These are phyloP conservation scores for Mormoops blainvillei DNA, from an alignment of 2,113 vertebrate species.

Conservation along the genomic window DNA sequence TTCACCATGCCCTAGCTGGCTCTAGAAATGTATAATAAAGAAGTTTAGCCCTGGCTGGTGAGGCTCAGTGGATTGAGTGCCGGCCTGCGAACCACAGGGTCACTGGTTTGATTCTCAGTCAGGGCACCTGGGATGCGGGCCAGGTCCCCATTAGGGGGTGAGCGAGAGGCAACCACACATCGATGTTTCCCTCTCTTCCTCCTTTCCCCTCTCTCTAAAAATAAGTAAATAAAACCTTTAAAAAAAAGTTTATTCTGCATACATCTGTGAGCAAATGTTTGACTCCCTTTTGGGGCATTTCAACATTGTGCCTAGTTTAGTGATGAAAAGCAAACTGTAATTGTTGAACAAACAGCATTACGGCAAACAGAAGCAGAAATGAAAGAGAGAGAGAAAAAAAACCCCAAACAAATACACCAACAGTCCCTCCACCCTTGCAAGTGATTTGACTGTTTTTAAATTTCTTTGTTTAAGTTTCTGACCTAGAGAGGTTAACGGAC, in stretches of 20 bases:
- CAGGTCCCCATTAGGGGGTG: too few relatives aligned
- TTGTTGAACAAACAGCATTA: neutral
- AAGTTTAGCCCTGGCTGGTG: too few relatives aligned
- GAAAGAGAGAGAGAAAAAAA: neutral
- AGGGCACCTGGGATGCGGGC: too few relatives aligned
- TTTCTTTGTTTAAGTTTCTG: slow-evolving; percentile 12
- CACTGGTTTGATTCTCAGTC: too few relatives aligned
- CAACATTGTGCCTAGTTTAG: neutral
- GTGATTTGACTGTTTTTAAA: neutral
- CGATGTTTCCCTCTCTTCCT: too few relatives aligned
- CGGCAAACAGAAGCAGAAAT: neutral
- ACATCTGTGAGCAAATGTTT: neutral
- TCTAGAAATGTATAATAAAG: neutral
- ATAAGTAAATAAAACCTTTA: too few relatives aligned
- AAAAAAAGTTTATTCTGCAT: neutral
- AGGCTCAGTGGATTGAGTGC: too few relatives aligned
- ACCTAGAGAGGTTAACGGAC: neutral
- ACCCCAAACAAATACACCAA: neutral
- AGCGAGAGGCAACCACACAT: too few relatives aligned
- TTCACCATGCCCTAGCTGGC: neutral
- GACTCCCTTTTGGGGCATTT: neutral
- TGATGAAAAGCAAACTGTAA: neutral
- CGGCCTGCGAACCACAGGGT: too few relatives aligned
- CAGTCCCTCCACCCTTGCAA: neutral
- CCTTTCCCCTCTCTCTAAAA: too few relatives aligned